Evolutionary conservation across 2,888 invertebrate genomes (phyloP).

Genomic region (Agrotis ipsilon): DNA sequence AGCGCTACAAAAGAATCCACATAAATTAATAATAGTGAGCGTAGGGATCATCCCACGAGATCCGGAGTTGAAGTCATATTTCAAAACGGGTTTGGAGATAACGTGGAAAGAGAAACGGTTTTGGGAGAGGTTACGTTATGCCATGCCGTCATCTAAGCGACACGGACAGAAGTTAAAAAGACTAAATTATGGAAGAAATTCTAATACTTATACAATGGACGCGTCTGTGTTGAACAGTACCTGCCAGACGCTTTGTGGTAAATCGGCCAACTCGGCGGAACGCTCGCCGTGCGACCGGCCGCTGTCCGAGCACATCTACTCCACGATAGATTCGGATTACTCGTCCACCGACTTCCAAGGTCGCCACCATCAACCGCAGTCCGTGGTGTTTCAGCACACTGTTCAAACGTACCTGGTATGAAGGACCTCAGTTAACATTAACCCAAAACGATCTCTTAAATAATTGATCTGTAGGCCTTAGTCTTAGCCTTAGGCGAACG

Average conservation of each 20-base stretch:
- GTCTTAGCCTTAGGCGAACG: conserved; percentile 81
- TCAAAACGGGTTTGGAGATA: conserved; percentile 96
- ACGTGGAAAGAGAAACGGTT: conserved; percentile 98
- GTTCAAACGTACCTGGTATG: conserved; percentile 89
- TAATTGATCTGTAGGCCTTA: conserved; percentile 80
- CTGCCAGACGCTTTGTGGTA: conserved; percentile 91
- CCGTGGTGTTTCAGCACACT: conserved; percentile 88
- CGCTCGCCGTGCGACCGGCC: conserved; percentile 93
- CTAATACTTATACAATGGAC: conserved; percentile 96
- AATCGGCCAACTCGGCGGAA: conserved; percentile 89
- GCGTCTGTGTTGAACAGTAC: conserved; percentile 92
- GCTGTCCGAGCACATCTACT: conserved; percentile 96
- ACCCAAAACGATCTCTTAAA: conserved; percentile 82
- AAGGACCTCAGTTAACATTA: conserved; percentile 72
- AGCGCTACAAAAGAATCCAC: conserved; percentile 95
- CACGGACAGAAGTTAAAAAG: conserved; percentile 90
- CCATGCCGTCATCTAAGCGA: conserved; percentile 96
- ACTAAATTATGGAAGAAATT: conserved; percentile 94
- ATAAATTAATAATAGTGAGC: conserved; percentile 96
- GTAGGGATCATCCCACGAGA: conserved; percentile 96
- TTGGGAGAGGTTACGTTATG: conserved; percentile 98
- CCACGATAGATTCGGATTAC: conserved; percentile 97
- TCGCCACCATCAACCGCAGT: conserved; percentile 84
- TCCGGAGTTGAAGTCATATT: conserved; percentile 96
- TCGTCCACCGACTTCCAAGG: conserved; percentile 92